Evolutionary conservation across 2,113 vertebrate genomes (phyloP), one percentile per base, ranked within the genome.

Genomic region (Bubalus kerabau): DNA sequence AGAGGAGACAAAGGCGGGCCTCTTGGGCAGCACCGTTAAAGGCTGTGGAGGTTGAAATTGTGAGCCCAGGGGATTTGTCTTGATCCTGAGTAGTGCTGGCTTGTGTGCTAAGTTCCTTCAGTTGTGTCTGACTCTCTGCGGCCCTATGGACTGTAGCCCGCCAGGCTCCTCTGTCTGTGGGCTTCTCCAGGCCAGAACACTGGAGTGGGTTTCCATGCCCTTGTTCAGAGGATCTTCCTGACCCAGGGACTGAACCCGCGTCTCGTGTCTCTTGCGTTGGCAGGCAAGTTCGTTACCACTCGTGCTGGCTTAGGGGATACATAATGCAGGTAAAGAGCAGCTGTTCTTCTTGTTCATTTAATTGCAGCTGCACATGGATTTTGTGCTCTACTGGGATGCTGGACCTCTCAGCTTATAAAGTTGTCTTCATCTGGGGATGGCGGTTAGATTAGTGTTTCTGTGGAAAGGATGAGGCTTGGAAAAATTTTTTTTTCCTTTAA

Each of bases 201-300:
- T 43, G 71, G 71, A 43, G 12, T 24, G 71, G 71, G 40, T 14
- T 76, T 23, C 36, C 71, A 26, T 43, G 40, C 36, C 71, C 71
- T 14, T 3, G 6, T 76, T 26, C 71, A 26, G 71, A 12, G 23
- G 40, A 7, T 26, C 36, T 76, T 76, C 71, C 71, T 43, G 71
- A 76, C 71, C 3, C 36, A 0, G 21, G 71, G 36, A 76, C 23
- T 14, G 71, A 76, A 76, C 40, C 23, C 0, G 2, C 0, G 1
- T 71, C 67, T 71, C 67, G 3, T 23, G 67, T 40, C 36, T 76
- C 36, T 43, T 76, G 36, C 0, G 6, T 43, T 14, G 71, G 71
- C 71, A 43, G 36, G 71, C 40, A 26, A 76, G 71, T 13, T 43
- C 23, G 12, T 76, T 43, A 43, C 71, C 36, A 26, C 71, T 43